phyloP scores from a whole-genome alignment of 37 sponge, comb jelly and placozoan genomes.

The Chondrosia reniformis region DNA sequence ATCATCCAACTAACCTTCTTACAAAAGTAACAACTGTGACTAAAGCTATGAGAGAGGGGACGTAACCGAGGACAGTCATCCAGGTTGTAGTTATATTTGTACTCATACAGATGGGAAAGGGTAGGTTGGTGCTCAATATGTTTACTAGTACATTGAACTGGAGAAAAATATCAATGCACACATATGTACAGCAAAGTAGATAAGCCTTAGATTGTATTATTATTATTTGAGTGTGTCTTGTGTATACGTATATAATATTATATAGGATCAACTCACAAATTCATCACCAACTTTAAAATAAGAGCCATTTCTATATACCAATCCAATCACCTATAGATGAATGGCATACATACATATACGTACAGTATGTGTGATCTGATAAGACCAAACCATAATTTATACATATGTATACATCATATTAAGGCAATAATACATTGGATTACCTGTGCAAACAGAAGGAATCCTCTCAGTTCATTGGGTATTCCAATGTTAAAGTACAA shows the following conservation, averaged over 20 bases:
- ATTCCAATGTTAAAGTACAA: constrained; percentile 36
- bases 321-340: constrained; percentile 52
- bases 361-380: no score
- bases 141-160: constrained; percentile 32
- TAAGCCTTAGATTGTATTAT: no score
- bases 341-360: background rate
- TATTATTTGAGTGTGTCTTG: no score
- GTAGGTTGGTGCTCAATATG: constrained; percentile 51
- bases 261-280: background rate
- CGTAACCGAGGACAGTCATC: constrained; percentile 61
- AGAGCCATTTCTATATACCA: constrained; percentile 31
- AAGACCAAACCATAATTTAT: no score
- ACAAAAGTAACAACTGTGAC: constrained; percentile 18
- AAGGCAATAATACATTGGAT: no score
- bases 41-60: constrained; percentile 36
- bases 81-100: constrained; percentile 15
- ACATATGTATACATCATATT: no score
- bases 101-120: constrained; percentile 51
- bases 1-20: constrained; percentile 48
- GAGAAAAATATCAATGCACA: background rate
- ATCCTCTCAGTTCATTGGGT: constrained; percentile 71
- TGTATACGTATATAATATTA: no score
- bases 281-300: background rate
- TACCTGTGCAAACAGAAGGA: constrained; percentile 74
- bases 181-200: no score